Evolutionary conservation across 2,888 invertebrate genomes (phyloP).

Genomic region (Brenthis hecate): DNA sequence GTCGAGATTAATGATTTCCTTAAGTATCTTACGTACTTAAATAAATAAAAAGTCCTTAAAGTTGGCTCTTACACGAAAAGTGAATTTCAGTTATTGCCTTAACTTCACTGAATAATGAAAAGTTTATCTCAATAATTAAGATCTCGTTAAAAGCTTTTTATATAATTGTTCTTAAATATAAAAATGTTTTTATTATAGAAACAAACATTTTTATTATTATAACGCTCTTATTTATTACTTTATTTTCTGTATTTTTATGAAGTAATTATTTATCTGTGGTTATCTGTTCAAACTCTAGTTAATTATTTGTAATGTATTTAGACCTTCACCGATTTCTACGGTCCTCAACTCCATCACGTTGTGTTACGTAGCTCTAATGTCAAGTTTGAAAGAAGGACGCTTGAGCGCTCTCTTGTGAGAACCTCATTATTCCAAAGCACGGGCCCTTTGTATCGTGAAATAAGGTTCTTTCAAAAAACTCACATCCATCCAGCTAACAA

Average conservation of each 20-base stretch:
- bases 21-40: slow-evolving; percentile 17
- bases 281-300: neutral
- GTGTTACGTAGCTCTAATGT: slow-evolving; percentile 57
- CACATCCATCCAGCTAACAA: slow-evolving; percentile 55
- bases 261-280: no score
- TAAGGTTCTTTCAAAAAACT: slow-evolving; percentile 79
- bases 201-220: no score
- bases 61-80: slow-evolving; percentile 16
- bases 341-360: slow-evolving; percentile 30
- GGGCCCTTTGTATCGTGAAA: slow-evolving; percentile 76
- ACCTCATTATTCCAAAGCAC: slow-evolving; percentile 80
- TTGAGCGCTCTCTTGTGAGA: slow-evolving; percentile 63
- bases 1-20: slow-evolving; percentile 23
- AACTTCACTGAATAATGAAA: neutral
- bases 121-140: slow-evolving; percentile 14
- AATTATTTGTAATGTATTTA: slow-evolving; percentile 11
- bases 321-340: slow-evolving; percentile 31
- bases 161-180: neutral
- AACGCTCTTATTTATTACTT: no score
- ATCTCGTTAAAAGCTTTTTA: slow-evolving; percentile 11
- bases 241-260: no score
- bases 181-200: no score
- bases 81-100: slow-evolving; percentile 18
- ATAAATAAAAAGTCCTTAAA: slow-evolving; percentile 25
- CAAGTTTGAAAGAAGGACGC: slow-evolving; percentile 70